phyloP scores from a whole-genome alignment of 2,113 vertebrate genomes.

The Capreolus pygargus region DNA sequence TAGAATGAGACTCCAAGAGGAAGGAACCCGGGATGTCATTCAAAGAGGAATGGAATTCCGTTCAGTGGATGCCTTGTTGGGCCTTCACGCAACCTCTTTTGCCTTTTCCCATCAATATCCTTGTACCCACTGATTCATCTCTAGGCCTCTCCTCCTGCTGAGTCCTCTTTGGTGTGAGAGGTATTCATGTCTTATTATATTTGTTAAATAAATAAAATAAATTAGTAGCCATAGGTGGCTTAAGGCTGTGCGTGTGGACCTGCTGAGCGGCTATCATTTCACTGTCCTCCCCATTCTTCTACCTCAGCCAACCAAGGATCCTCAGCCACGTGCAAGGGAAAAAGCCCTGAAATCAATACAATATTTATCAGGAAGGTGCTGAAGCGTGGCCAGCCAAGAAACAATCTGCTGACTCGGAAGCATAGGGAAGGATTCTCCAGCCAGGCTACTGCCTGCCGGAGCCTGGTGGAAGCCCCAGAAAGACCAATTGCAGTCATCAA shows the following conservation, averaged over 20 bases:
- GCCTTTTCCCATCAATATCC: background rate
- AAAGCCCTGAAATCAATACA: constrained; percentile 49
- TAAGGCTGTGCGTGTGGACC: background rate
- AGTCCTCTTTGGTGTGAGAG: background rate
- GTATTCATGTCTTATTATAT: background rate
- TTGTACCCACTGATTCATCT: background rate
- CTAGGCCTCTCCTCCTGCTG: background rate
- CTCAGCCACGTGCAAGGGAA: background rate
- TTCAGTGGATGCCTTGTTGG: background rate
- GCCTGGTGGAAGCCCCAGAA: background rate
- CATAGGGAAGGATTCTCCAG: background rate
- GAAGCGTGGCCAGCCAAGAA: constrained; percentile 1
- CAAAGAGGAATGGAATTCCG: background rate
- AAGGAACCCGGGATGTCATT: fast-evolving
- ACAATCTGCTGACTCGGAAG: constrained; percentile 46
- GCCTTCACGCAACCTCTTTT: background rate
- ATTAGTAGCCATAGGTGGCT: background rate
- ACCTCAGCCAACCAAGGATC: background rate
- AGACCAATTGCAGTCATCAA: constrained; percentile 64
- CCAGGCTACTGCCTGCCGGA: background rate
- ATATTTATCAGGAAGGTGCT: constrained; percentile 45
- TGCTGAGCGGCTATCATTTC: background rate
- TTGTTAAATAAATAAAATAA: constrained; percentile 51
- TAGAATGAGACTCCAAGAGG: background rate
- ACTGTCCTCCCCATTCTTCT: background rate